Base-by-base conservation (phyloP, 1,140 invertebrate species). In the Copidosoma floridanum region DNA sequence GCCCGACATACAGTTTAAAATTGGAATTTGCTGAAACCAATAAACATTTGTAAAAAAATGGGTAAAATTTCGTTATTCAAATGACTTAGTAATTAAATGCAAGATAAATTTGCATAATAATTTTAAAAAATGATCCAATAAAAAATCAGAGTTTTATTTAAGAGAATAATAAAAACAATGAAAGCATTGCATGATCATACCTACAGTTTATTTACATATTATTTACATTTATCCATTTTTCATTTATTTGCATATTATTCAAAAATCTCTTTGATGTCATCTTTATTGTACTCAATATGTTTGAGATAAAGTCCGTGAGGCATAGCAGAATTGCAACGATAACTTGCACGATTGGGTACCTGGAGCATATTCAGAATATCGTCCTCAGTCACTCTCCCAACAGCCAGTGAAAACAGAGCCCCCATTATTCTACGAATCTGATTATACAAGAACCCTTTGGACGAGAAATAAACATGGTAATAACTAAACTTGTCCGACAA, bases 341-440 rank as follows among this genome's bases (percentile, higher is more conserved):
- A 65, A 5, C 65, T 61, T 57, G 85, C 71, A 23, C 68, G 67
- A 8, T 67, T 50, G 66, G 82, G 68, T 52, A 90, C 78, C 71
- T 89, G 84, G 41, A 92, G 75, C 88, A 92, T 89, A 61, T 82
- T 80, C 63, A 82, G 82, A 40, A 91, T 81, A 66, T 88, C 84
- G 60, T 81, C 79, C 41, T 82, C 75, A 24, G 81, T 80, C 40
- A 91, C 74, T 57, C 75, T 81, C 23, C 83, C 84, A 54, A 70
- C 70, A 7, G 82, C 88, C 14, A 88, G 74, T 4, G 80, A 78
- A 40, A 89, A 68, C 16, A 91, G 67, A 7, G 84, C 70, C 24
- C 84, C 87, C 24, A 91, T 81, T 71, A 89, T 92, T 23, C 88
- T 83, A 40, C 90, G 51, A 73, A 88, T 87, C 80, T 90, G 88